Conservation (phyloP, 2,888 invertebrate species). For the Tetranychus piercei region DNA sequence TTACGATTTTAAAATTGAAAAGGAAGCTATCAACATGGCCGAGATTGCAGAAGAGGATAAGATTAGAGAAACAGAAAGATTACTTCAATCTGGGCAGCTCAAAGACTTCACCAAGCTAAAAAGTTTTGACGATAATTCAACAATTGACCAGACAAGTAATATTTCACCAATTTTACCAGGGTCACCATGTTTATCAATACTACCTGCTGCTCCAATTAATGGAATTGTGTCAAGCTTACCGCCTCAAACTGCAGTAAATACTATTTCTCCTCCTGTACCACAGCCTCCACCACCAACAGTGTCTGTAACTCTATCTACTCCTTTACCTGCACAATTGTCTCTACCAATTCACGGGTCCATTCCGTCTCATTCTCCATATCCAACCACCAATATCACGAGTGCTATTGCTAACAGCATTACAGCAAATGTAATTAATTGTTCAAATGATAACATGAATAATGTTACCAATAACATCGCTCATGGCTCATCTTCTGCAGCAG, state of each 20-base stretch:
- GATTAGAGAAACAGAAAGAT: not conserved
- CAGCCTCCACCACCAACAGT: not conserved
- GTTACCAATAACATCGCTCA: not conserved
- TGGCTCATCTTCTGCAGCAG: not conserved
- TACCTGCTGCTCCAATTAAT: not conserved
- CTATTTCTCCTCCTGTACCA: not conserved
- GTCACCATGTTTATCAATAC: not conserved
- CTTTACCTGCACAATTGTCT: not conserved
- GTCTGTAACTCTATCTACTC: not conserved
- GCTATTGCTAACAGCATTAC: constrained; percentile 40
- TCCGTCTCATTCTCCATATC: constrained; percentile 40
- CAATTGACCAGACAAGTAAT: not conserved
- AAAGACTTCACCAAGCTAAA: not conserved
- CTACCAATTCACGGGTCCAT: not conserved
- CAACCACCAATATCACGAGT: constrained; percentile 96
- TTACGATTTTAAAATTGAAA: constrained; percentile 7
- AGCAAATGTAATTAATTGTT: not conserved
- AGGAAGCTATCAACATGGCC: not conserved
- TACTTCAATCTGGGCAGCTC: not conserved
- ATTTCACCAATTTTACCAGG: not conserved
- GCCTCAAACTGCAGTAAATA: not conserved
- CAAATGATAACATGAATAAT: not conserved
- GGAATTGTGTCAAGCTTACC: not conserved
- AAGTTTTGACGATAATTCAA: not conserved
- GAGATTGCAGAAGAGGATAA: not conserved